Evolutionary conservation across 2,888 invertebrate genomes (phyloP).

Genomic region (Ditula angustiorana): DNA sequence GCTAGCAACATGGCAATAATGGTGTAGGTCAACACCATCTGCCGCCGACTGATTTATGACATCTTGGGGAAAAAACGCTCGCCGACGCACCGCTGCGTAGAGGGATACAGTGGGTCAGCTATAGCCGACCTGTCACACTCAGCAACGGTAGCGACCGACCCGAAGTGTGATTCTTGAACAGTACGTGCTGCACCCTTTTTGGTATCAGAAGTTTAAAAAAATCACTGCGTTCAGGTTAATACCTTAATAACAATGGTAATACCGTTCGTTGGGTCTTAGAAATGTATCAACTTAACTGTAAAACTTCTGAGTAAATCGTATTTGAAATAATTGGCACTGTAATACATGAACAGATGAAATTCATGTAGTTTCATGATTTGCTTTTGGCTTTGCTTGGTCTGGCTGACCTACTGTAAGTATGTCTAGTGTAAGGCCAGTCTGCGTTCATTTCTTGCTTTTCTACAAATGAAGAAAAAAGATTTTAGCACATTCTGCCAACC

Average conservation of each 20-base stretch:
- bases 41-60: conserved; percentile 79
- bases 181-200: too few species aligned
- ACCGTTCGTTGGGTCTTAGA: too few species aligned
- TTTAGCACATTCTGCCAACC: conserved; percentile 57
- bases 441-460: conserved; percentile 64
- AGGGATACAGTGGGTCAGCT: conserved; percentile 21
- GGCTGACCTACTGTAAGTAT: conserved; percentile 25
- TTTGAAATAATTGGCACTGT: neutral
- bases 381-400: neutral
- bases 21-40: conserved; percentile 80
- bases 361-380: neutral
- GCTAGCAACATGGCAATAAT: conserved; percentile 78
- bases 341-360: neutral
- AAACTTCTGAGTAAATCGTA: neutral
- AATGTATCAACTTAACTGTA: too few species aligned
- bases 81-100: conserved; percentile 52
- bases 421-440: conserved; percentile 37
- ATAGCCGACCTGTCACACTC: neutral
- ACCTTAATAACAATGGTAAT: too few species aligned
- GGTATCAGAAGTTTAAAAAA: too few species aligned
- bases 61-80: conserved; percentile 70
- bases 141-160: neutral
- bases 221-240: too few species aligned
- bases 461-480: conserved; percentile 70
- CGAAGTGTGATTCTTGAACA: too few species aligned